Evolutionary conservation across 2,113 vertebrate species (phyloP), one percentile per base, ranked within the genome.

Genomic region (Mesoclemmys tuberculata): DNA sequence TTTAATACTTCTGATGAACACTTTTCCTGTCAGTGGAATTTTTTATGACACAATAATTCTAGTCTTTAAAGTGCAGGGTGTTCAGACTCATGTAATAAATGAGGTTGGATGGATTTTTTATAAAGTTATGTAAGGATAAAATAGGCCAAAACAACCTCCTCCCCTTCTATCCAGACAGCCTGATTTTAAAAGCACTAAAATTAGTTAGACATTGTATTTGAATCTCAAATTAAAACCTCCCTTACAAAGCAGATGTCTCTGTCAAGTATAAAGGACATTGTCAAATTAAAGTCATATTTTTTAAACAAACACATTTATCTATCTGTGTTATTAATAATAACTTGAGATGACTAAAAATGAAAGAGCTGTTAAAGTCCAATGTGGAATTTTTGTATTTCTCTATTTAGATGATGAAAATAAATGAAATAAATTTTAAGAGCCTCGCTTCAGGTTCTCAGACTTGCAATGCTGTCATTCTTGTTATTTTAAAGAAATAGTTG

Each of bases 1-100:
- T 94, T 94, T 87, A 94, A 90, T 92, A 46, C 35, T 85, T n/a
- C 31, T 94, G 44, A 87, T 31, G 22, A 80, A 71, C 94, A 79
- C 91, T 46, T 89, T 44, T 92, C 49, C 88, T 87, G 84, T 5
- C 75, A 90, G n/a, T 75, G 41, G 79, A 58, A 90, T 2, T 78
- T 51, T 91, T 83, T 51, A 49, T 92, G 85, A 94, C 75, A 94
- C 18, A 8, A 13, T 8, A 68, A 68, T 56, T 87, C 88, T 49
- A 80, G 89, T 82, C 41, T 91, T 41, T 79, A 58, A 89, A 38
- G 41, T 68, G 88, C 52, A 91, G 24, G 84, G 87, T 90, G 97
- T 85, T 90, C 54, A 88, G 83, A 54, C 46, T 26, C 41, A 14
- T 54, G 35, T 31, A 92, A 92, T 0, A 0, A 24, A 21, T 16